Conservation (phyloP, 2,113 vertebrate genomes). For the Peromyscus leucopus region DNA sequence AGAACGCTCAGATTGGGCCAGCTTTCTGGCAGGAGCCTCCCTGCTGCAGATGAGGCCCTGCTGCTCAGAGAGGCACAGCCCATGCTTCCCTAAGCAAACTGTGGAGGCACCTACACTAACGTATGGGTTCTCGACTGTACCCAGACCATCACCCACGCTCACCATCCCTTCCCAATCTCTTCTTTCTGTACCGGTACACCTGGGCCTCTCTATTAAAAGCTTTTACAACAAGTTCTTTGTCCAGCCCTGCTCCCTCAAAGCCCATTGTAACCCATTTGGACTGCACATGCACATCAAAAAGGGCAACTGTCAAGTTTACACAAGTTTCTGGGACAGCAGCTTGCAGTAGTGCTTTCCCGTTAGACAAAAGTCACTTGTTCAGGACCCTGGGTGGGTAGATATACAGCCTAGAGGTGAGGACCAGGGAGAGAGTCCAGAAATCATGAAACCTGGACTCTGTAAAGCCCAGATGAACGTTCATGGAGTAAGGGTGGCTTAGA, state of each 20-base stretch:
- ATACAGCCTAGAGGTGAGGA: neutral
- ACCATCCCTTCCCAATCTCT: neutral
- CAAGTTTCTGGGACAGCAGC: neutral
- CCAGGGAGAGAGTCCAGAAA: neutral
- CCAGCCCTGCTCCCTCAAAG: neutral
- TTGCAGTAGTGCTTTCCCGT: neutral
- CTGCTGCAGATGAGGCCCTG: neutral
- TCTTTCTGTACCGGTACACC: neutral
- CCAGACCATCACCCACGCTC: neutral
- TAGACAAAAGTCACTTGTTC: neutral
- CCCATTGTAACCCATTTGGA: neutral
- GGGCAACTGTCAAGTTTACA: neutral
- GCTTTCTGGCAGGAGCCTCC: constrained; percentile 26
- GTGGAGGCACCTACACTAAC: neutral
- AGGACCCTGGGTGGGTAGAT: neutral
- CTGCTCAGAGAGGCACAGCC: neutral
- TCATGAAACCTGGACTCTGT: neutral
- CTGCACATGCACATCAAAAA: neutral
- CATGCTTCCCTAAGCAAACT: neutral
- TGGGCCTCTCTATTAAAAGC: neutral
- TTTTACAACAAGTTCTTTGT: neutral
- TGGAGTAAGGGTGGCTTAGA: constrained; percentile 24
- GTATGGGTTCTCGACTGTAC: neutral
- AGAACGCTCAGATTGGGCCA: neutral
- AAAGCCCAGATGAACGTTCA: neutral